Percentiles rank a stretch among this genome's conserved stretches.
Conservation (phyloP, 1,140 invertebrate species). For the Calephelis nemesis region DNA sequence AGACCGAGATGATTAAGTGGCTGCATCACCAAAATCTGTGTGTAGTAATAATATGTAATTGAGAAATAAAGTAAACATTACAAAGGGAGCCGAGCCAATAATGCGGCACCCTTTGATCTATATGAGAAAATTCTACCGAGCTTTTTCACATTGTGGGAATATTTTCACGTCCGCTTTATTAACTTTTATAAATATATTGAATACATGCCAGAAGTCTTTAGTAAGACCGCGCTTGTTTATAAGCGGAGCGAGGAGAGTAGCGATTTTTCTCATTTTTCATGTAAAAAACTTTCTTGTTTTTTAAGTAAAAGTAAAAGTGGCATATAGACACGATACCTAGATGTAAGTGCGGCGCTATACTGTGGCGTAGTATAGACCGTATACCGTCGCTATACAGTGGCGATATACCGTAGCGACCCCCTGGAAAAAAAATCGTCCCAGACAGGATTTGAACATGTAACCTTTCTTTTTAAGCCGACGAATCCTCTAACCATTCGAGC, state of each 20-base stretch:
- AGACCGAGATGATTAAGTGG: no score
- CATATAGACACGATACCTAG: neutral
- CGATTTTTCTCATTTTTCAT: neutral
- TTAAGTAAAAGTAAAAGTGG: neutral
- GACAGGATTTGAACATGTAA: no score
- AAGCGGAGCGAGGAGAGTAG: neutral
- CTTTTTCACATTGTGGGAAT: slow-evolving; percentile 8
- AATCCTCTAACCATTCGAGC: no score
- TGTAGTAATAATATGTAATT: no score
- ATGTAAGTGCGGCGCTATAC: no score
- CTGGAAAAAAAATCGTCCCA: no score
- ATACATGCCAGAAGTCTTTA: slow-evolving; percentile 1
- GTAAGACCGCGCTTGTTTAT: neutral
- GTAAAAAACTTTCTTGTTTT: neutral
- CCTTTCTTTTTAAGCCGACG: no score
- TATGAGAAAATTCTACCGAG: slow-evolving; percentile 5
- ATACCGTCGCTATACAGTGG: no score
- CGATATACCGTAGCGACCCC: no score
- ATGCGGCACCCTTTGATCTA: slow-evolving; percentile 9
- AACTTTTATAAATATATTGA: slow-evolving; percentile 12
- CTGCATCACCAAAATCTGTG: no score
- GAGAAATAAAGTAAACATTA: no score
- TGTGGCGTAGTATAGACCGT: no score
- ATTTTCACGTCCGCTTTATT: slow-evolving; percentile 7
- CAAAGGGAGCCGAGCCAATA: neutral